Base-by-base conservation (phyloP, 2,113 vertebrate genomes). In the Ranitomeya imitator region DNA sequence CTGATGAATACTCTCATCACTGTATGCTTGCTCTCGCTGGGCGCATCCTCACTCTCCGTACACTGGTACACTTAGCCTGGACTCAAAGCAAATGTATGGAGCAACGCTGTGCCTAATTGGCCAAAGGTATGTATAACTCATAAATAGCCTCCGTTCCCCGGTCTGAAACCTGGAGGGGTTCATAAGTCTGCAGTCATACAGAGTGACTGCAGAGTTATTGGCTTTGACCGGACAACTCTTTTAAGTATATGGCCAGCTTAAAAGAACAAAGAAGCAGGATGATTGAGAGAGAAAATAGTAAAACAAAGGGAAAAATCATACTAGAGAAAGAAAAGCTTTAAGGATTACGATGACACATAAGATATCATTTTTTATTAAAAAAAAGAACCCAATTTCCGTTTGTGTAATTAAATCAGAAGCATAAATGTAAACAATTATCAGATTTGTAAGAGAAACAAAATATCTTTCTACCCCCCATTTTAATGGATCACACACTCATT, bases 381-480 rank as follows among this genome's bases (percentile, higher is more conserved):
- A 31, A 65, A 60, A 51, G 7, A 69, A 26, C 18, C 26, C 67
- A 85, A 85, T 76, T 61, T 85, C 84, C 55, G 54, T 60, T 85
- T 60, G 11, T 77, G 55, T 77, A 85, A 85, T 85, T 61, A 83
- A 85, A 85, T 76, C 84, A 76, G 55, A 59, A 85, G 55, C 84
- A 51, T 79, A 65, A 86, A 78, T 83, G 81, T 83, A 83, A 67
- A 83, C 57, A 86, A 76, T 86, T 86, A 78, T 78, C 74, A 86
- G 85, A 78, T 78, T 65, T 86, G 59, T 63, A 78, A 63, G 21
- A 9, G 57, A 86, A 78, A 86, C 59, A 86, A 51, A 79, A 54
- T 86, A 86, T 86, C 76, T 65, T n/a, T 52, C 37, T 79, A 8
- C 60, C 55, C 69, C 13, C 26, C 51, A 54, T 8, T 12, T 51